Evolutionary conservation across 2,797 vertebrate genomes (phyloP), one percentile per base, ranked within the genome.

Genomic region (Argya squamiceps): DNA sequence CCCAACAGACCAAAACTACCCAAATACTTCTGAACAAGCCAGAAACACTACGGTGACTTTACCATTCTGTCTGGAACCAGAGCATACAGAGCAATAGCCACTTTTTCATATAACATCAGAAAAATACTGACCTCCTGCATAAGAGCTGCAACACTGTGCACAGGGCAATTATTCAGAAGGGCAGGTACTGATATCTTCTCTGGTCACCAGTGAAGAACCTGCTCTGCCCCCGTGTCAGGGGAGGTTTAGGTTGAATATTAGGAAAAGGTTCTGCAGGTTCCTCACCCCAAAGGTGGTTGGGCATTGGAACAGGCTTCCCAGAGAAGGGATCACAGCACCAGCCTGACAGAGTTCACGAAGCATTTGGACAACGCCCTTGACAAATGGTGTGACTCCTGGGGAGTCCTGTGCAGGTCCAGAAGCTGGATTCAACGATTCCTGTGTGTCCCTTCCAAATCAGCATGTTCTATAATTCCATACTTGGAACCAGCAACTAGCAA

Each of bases 341-440:
- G 23, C 7, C 6, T 26, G 37, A 6, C 17, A 30, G 43, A 37
- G 32, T 2, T 49, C 27, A 36, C 49, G 41, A 7, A 63, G 17
- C 3, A 13, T 64, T 39, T 58, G 7, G 10, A 14, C 29, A 77
- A 32, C 0, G 1, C 44, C 27, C 55, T 16, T 7, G 11, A 10
- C n/a, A 70, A n/a, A 30, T 0, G 14, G 17, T 19, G 71, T 34
- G 64, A 50, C 20, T 58, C 49, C 3, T 22, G 8, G 23, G 15
- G 43, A 1, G 24, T 11, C 23, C 64, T 50, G 56, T 0, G 1
- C 7, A 76, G 47, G 26, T 43, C 23, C 32, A 56, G 36, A 63
- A 69, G 27, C 5, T 9, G 43, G 9, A 75, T 30, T 49, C 1
- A 0, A 6, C 10, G 22, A 30, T 15, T 56, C 20, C 16, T 18